Evolutionary conservation across 2,797 vertebrate species (phyloP).

Genomic region (Nannoperca australis): DNA sequence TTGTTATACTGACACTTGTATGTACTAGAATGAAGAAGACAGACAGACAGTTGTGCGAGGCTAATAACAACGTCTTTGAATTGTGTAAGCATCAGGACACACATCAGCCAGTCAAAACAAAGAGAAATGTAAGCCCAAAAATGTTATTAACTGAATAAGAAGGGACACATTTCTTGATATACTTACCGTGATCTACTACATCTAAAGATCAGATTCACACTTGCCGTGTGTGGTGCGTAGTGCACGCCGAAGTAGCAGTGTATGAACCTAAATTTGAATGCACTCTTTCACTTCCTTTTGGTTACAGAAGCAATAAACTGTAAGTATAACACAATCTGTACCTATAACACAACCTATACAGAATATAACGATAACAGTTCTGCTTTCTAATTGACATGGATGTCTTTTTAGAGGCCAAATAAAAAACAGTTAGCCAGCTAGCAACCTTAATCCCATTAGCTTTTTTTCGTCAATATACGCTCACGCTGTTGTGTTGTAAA

Average conservation of each 20-base stretch:
- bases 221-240: slow-evolving; percentile 4
- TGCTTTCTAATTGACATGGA: not conserved
- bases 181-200: not conserved
- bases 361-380: not conserved
- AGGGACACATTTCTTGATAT: not conserved
- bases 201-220: not conserved
- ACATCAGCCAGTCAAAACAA: not conserved
- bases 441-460: slow-evolving; percentile 50
- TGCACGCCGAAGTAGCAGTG: not conserved
- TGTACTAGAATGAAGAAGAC: not conserved
- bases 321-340: not conserved
- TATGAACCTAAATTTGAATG: not conserved
- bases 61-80: not conserved
- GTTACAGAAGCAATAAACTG: not conserved
- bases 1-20: slow-evolving; percentile 1
- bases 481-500: not conserved
- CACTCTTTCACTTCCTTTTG: slow-evolving; percentile 49
- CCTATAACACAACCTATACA: not conserved
- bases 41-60: not conserved
- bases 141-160: not conserved
- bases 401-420: slow-evolving; percentile 13
- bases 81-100: not conserved
- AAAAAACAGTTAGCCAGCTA: slow-evolving; percentile 28
- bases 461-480: not conserved
- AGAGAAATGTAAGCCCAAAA: not conserved